Evolutionary conservation across 2,113 vertebrate genomes (phyloP), one percentile per base, ranked within the genome.

Genomic region (Tetrax tetrax): DNA sequence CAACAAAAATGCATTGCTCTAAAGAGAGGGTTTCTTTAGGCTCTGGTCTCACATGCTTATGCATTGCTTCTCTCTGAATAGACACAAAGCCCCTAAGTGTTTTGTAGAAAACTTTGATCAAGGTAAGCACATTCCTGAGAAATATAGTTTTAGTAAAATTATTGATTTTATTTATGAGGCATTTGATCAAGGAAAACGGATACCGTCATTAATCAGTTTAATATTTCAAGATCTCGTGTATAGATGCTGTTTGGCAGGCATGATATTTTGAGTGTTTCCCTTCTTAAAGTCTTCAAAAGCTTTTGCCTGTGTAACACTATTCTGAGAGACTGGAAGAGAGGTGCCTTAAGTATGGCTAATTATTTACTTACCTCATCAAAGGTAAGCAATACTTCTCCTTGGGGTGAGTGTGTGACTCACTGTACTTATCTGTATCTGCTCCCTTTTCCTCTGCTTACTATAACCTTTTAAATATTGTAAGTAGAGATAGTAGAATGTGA

Each of bases 351-450:
- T 92, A 21, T 53, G 82, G 86, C 68, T 96, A 89, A 87, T 97
- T 95, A 93, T 96, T 97, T 94, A 93, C 83, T 92, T 89, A 38
- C 35, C 48, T 96, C 89, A 86, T 93, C 63, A 95, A 96, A 95
- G 56, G 91, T 64, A 63, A 90, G 68, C 79, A 94, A 33, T 78
- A 38, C n/a, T 87, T 93, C 86, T 93, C 74, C 53, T 86, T 89
- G 71, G 24, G 53, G 29, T 93, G 71, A 78, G 37, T 86, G 31
- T 90, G 78, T 97, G 92, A 91, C 69, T 97, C 92, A 89, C 31
- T 35, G 20, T 80, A 75, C 70, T 96, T 96, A 81, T 5, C 89
- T 75, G 19, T 81, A 77, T 68, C 90, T 95, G 50, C 50, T 90
- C 20, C 82, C 54, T 96, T 91, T 94, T 63, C 50, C 38, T 83